These are phyloP conservation scores for Nomada fucata DNA, from an alignment of 2,888 invertebrate species.

Conservation along the genomic window DNA sequence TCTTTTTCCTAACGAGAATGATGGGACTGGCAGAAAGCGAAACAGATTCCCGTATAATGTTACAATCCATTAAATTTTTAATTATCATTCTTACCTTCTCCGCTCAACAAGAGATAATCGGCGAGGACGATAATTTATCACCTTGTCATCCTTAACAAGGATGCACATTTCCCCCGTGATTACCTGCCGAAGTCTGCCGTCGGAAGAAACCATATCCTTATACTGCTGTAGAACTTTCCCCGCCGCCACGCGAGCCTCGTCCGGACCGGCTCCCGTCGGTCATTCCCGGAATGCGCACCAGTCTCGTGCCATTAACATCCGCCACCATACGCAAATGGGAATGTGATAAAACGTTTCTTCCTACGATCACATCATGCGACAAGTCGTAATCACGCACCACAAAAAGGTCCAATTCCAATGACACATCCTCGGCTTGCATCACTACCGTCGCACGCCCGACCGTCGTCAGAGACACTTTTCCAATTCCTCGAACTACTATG, in stretches of 20 bases:
- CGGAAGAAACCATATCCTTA: not conserved
- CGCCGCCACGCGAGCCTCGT: not conserved
- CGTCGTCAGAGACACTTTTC: not conserved
- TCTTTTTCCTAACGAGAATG: conserved; percentile 26
- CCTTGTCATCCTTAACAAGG: not conserved
- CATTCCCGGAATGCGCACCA: not conserved
- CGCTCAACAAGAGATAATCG: conserved; percentile 3
- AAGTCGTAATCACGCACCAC: conserved; percentile 3
- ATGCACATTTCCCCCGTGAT: not conserved
- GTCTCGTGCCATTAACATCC: not conserved
- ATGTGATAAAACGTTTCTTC: not conserved
- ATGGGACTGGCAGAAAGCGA: conserved; percentile 34
- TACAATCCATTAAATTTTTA: conserved; percentile 8
- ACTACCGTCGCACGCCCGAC: not conserved
- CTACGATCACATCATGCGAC: conserved; percentile 6
- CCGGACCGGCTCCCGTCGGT: not conserved
- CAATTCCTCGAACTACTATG: not conserved
- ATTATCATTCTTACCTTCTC: conserved; percentile 11
- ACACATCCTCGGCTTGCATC: conserved; percentile 1
- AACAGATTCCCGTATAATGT: conserved; percentile 23
- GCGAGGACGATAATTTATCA: conserved; percentile 14
- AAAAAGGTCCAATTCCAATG: conserved; percentile 17
- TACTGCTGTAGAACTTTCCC: too few relatives aligned
- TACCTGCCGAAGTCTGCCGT: not conserved
- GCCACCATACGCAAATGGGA: not conserved